Percentiles rank a stretch among this genome's conserved stretches.
These are phyloP conservation scores for Blera fallax DNA, from an alignment of 2,888 invertebrate genomes.

Conservation along the genomic window DNA sequence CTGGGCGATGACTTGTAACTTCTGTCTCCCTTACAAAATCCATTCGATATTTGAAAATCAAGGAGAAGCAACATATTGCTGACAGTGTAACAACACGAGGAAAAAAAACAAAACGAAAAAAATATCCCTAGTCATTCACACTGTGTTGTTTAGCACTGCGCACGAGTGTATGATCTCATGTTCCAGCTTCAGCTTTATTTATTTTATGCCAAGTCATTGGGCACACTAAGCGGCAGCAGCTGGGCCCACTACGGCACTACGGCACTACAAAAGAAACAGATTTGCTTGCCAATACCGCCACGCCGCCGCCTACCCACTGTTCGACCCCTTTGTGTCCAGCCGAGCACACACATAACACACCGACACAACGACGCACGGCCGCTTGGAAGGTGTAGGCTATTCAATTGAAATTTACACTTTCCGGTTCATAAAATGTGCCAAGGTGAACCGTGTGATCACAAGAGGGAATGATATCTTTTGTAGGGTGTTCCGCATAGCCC, in stretches of 20 bases:
- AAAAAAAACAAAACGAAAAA: slow-evolving; percentile 32
- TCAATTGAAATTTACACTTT: slow-evolving; percentile 72
- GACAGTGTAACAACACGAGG: slow-evolving; percentile 54
- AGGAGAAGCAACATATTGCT: slow-evolving; percentile 68
- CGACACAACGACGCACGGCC: too few species aligned
- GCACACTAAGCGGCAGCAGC: slow-evolving; percentile 57
- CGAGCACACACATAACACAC: background rate
- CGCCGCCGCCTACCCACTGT: slow-evolving; percentile 17
- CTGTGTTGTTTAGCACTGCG: slow-evolving; percentile 13
- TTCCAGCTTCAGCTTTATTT: slow-evolving; percentile 42
- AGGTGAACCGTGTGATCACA: slow-evolving; percentile 68
- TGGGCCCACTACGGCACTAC: slow-evolving; percentile 3
- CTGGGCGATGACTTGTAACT: slow-evolving; percentile 60
- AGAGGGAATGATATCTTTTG: slow-evolving; percentile 48
- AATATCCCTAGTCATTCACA: slow-evolving; percentile 46
- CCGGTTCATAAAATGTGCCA: slow-evolving; percentile 73
- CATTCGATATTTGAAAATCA: slow-evolving; percentile 62
- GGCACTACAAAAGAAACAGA: slow-evolving; percentile 33
- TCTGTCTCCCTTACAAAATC: slow-evolving; percentile 6
- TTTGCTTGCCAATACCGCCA: slow-evolving; percentile 29
- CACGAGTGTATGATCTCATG: slow-evolving; percentile 69
- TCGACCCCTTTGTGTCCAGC: slow-evolving; percentile 47
- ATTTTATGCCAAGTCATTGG: slow-evolving; percentile 58
- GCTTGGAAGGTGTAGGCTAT: slow-evolving; percentile 45
- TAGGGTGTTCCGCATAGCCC: slow-evolving; percentile 57